Conservation (phyloP, 2,113 vertebrate species). For the Salvator merianae region DNA sequence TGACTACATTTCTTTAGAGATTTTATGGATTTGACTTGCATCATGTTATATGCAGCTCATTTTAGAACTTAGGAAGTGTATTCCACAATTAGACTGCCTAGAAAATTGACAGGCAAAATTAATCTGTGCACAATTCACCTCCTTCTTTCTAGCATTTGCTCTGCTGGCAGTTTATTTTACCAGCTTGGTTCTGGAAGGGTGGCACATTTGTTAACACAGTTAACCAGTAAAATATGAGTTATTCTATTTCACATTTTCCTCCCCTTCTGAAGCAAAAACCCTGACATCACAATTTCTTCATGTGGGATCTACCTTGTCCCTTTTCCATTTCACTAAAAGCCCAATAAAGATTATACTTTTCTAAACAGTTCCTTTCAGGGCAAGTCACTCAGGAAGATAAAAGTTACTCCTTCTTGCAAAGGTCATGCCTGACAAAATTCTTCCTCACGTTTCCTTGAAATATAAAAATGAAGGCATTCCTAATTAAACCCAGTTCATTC, state of each 20-base stretch:
- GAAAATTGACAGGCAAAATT: neutral
- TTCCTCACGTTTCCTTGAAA: conserved; percentile 46
- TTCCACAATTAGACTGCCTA: neutral
- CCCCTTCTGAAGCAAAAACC: neutral
- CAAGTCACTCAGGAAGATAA: conserved; percentile 48
- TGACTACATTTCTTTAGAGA: neutral
- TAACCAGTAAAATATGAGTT: neutral
- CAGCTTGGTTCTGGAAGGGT: neutral
- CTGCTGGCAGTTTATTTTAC: neutral
- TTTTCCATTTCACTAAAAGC: conserved; percentile 46
- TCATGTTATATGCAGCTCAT: neutral
- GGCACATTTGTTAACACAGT: neutral
- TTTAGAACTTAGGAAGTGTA: neutral
- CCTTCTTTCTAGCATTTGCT: neutral
- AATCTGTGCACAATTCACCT: too few species aligned
- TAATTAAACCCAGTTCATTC: conserved; percentile 26
- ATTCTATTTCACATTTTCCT: conserved; percentile 27
- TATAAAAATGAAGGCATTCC: conserved; percentile 46
- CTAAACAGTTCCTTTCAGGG: conserved; percentile 49
- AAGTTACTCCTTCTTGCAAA: conserved; percentile 37
- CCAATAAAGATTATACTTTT: conserved; percentile 59
- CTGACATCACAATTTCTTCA: fast-evolving
- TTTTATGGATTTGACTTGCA: neutral
- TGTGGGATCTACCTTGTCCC: neutral
- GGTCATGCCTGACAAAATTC: conserved; percentile 39